Conservation (phyloP, 2,888 invertebrate species). For the Panopea generosa region DNA sequence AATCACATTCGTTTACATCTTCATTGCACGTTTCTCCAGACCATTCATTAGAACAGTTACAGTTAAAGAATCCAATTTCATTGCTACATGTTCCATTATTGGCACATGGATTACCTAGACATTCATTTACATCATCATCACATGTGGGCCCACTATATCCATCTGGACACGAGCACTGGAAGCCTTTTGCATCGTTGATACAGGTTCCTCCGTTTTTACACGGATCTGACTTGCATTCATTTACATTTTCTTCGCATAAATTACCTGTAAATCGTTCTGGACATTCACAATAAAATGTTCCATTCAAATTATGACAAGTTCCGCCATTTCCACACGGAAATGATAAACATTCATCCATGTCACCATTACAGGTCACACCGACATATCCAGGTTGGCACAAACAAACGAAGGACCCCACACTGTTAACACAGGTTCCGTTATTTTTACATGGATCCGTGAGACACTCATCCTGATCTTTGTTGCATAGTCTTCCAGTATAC, state of each 20-base stretch:
- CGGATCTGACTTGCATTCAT: no score
- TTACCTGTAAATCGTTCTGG: no score
- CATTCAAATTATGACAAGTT: background rate
- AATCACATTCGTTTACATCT: constrained; percentile 33
- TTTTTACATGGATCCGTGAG: constrained; percentile 49
- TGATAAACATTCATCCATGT: constrained; percentile 53
- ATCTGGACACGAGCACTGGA: no score
- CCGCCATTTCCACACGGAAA: constrained; percentile 2
- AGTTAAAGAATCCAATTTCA: no score
- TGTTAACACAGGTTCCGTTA: constrained; percentile 58
- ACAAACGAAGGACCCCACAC: constrained; percentile 59
- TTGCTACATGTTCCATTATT: no score
- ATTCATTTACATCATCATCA: no score
- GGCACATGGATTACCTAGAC: no score
- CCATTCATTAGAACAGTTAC: no score
- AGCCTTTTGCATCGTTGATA: no score
- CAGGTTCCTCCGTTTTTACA: no score
- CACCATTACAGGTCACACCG: constrained; percentile 57
- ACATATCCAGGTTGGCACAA: constrained; percentile 54
- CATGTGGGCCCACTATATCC: no score
- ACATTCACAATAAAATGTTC: background rate
- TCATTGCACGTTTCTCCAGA: constrained; percentile 10
- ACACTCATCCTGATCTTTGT: constrained; percentile 58
- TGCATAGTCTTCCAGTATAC: constrained; percentile 58
- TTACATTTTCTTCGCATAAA: no score